Percentiles rank a stretch among this genome's conserved stretches.
Evolutionary conservation across 2,888 invertebrate species (phyloP).

Genomic region (Eurois occulta): DNA sequence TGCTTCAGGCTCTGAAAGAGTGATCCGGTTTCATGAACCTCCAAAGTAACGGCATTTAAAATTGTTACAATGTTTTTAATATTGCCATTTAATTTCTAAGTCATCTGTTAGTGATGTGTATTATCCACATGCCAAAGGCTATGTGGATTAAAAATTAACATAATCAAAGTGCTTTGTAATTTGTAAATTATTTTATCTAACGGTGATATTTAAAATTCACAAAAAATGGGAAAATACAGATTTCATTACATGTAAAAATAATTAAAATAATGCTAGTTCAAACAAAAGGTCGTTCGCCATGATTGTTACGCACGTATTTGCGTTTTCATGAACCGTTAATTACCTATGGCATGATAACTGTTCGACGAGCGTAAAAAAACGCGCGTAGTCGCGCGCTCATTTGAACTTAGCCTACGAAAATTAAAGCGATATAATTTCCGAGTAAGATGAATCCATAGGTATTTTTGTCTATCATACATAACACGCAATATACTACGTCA

Average conservation of each 20-base stretch:
- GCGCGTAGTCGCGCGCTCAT: background rate
- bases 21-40: background rate
- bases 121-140: constrained; percentile 32
- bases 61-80: background rate
- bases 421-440: background rate
- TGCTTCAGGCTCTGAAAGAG: background rate
- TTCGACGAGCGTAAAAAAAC: constrained; percentile 22
- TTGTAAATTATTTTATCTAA: background rate
- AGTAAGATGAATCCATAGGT: background rate
- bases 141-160: constrained; percentile 4
- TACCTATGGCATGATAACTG: background rate
- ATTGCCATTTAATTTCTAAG: background rate
- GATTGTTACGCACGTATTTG: background rate
- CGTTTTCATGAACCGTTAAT: background rate
- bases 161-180: constrained; percentile 21
- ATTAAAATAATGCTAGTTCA: background rate
- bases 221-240: background rate
- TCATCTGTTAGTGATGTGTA: constrained; percentile 46
- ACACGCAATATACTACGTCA: too few relatives aligned
- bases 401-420: background rate
- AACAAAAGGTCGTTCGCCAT: constrained; percentile 2
- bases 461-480: background rate
- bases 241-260: background rate
- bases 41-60: background rate
- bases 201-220: background rate